Evolutionary conservation across 2,113 vertebrate species (phyloP).

Genomic region (Clarias magur): DNA sequence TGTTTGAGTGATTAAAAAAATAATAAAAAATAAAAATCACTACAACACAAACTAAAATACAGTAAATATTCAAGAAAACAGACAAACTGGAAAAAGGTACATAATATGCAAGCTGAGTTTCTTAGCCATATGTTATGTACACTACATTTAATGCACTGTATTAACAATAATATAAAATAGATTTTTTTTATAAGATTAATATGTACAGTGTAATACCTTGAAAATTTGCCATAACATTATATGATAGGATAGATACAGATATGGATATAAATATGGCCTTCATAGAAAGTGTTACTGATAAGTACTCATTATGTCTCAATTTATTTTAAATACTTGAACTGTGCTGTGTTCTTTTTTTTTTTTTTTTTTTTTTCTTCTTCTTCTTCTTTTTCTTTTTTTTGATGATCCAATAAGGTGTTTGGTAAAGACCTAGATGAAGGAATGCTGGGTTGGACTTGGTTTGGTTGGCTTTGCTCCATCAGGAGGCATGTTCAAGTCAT

Average conservation of each 20-base stretch:
- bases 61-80: neutral
- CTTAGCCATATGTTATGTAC: neutral
- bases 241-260: neutral
- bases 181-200: neutral
- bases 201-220: neutral
- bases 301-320: constrained; percentile 47
- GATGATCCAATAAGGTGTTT: constrained; percentile 50
- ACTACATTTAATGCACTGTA: neutral
- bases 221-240: neutral
- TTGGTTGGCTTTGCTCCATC: constrained; percentile 66
- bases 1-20: neutral
- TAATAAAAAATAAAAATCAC: neutral
- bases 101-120: neutral
- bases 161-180: neutral
- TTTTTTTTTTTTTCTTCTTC: constrained; percentile 47
- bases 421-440: neutral
- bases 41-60: neutral
- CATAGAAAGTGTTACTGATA: constrained; percentile 19
- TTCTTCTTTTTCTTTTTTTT: constrained; percentile 26
- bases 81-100: neutral
- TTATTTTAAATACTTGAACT: constrained; percentile 69
- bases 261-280: constrained; percentile 18
- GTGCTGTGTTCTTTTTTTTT: constrained; percentile 57
- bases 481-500: constrained; percentile 55
- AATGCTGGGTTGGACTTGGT: constrained; percentile 49